Percentiles rank a stretch among this genome's conserved stretches.
These are phyloP conservation scores for Anseranas semipalmata DNA, from an alignment of 2,113 vertebrate genomes.

Conservation along the genomic window DNA sequence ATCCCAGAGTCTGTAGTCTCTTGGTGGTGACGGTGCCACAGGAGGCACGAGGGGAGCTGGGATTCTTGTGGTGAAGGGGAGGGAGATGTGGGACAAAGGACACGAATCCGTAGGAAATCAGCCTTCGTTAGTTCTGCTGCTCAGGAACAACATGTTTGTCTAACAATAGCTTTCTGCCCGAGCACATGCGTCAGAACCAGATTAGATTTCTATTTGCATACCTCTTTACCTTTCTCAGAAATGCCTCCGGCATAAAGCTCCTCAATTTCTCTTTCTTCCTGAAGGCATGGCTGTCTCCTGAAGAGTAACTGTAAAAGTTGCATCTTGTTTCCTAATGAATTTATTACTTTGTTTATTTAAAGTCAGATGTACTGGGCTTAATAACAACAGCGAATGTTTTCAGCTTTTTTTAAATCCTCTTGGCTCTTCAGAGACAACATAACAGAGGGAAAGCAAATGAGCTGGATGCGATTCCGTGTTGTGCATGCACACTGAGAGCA, in stretches of 20 bases:
- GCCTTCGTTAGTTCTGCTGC: constrained; percentile 26
- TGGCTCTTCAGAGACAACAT: constrained; percentile 35
- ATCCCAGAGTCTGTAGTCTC: neutral
- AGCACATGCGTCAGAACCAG: constrained; percentile 43
- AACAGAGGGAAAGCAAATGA: neutral
- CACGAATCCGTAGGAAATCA: constrained; percentile 40
- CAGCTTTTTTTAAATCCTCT: constrained; percentile 34
- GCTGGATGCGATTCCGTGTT: constrained; percentile 1
- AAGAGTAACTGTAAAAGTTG: neutral
- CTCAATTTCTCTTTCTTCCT: neutral
- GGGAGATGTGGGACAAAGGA: constrained; percentile 57
- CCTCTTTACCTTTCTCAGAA: constrained; percentile 47
- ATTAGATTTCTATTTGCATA: constrained; percentile 65
- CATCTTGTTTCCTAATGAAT: neutral
- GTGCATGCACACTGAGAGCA: neutral
- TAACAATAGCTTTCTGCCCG: constrained; percentile 48
- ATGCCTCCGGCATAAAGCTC: neutral
- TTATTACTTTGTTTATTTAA: constrained; percentile 49
- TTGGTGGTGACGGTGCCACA: neutral
- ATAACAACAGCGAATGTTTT: constrained; percentile 24
- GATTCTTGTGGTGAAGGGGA: constrained; percentile 14
- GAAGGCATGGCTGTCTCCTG: neutral
- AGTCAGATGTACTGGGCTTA: constrained; percentile 17
- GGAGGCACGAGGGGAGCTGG: neutral
- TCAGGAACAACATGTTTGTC: constrained; percentile 57